Percentiles rank a stretch among this genome's conserved stretches.
phyloP scores from a whole-genome alignment of 2,113 vertebrate genomes.

The Plestiodon gilberti region DNA sequence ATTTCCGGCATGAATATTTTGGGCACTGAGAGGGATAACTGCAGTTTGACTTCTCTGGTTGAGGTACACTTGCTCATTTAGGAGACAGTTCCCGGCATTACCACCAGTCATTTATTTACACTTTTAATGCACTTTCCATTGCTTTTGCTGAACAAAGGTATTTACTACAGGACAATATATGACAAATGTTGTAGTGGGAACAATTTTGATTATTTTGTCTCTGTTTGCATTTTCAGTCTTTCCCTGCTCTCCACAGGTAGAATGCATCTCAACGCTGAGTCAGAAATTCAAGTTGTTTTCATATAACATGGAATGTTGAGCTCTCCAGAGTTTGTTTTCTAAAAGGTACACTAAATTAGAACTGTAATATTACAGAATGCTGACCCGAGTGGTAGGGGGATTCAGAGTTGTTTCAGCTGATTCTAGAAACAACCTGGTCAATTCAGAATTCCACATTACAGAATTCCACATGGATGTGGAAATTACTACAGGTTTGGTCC shows the following conservation, averaged over 20 bases:
- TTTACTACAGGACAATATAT: not conserved
- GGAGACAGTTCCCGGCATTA: not conserved
- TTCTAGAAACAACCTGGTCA: not conserved
- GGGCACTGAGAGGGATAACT: not conserved
- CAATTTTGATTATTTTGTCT: not conserved
- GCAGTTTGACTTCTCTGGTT: not conserved
- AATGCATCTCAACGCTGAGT: conserved; percentile 1
- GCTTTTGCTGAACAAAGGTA: not conserved
- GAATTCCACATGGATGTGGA: not conserved
- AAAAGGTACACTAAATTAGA: not conserved
- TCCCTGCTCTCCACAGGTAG: not conserved
- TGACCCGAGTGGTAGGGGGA: not conserved
- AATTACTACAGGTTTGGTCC: not conserved
- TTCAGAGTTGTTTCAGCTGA: not conserved
- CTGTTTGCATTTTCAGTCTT: conserved; percentile 6
- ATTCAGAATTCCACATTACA: not conserved
- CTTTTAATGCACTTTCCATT: not conserved
- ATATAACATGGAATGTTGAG: not conserved
- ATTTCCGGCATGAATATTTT: not conserved
- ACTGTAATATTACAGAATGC: not conserved
- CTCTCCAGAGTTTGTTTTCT: not conserved
- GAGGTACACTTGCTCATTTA: not conserved
- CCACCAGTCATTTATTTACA: not conserved
- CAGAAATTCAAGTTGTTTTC: conserved; percentile 1
- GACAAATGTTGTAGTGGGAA: not conserved